A percentile compares a stretch with the other conserved stretches of the same genome.
These are phyloP conservation scores for Heliconius hermathena DNA, from an alignment of 1,140 invertebrate genomes.

Conservation along the genomic window DNA sequence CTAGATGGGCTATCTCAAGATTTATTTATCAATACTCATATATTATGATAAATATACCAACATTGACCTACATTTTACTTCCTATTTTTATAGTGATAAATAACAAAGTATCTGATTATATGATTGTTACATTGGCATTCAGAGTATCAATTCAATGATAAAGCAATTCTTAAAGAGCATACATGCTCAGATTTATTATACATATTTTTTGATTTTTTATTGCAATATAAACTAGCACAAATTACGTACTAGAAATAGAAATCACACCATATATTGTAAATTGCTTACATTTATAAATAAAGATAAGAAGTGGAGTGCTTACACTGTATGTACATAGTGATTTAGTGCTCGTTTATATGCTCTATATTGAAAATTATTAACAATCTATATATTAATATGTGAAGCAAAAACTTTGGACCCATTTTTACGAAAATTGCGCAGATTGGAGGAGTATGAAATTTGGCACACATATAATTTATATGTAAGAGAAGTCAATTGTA, in stretches of 20 bases:
- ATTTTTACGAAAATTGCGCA: too few relatives aligned
- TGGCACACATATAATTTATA: too few relatives aligned
- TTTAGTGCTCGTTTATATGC: too few relatives aligned
- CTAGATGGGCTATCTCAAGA: neutral
- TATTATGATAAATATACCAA: conserved; percentile 32
- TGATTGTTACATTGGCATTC: neutral
- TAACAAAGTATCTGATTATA: neutral
- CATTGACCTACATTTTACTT: conserved; percentile 46
- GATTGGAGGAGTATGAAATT: too few relatives aligned
- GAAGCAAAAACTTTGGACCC: too few relatives aligned
- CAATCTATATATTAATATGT: too few relatives aligned
- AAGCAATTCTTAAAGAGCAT: neutral
- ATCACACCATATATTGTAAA: neutral
- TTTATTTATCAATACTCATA: conserved; percentile 16
- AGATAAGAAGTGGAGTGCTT: neutral
- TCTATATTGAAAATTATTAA: too few relatives aligned
- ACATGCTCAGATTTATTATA: neutral
- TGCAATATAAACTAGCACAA: neutral
- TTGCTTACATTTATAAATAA: neutral
- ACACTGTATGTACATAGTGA: neutral
- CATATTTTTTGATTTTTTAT: neutral
- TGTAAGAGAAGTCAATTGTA: too few relatives aligned
- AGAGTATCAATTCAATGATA: conserved; percentile 29
- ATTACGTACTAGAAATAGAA: neutral
- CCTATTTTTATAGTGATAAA: conserved; percentile 15